Conservation (phyloP, 2,888 invertebrate genomes). For the Hylaea fasciaria region DNA sequence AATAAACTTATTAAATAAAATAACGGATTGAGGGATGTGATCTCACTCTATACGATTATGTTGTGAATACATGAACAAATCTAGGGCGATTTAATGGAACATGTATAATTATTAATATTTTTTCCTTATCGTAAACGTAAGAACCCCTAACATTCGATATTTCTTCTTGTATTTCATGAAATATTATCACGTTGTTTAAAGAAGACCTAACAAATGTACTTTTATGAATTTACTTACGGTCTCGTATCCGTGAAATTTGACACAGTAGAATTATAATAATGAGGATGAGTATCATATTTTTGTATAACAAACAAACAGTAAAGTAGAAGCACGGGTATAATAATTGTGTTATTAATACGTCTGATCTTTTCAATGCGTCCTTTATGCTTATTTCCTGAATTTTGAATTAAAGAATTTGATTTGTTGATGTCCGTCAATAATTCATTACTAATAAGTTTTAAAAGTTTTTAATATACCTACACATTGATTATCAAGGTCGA, state of each 20-base stretch:
- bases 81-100: too few relatives aligned
- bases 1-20: too few relatives aligned
- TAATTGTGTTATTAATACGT: slow-evolving; percentile 1
- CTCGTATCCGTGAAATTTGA: slow-evolving; percentile 61
- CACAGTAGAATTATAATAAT: slow-evolving; percentile 58
- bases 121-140: slow-evolving; percentile 41
- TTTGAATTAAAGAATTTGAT: too few relatives aligned
- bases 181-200: slow-evolving; percentile 69
- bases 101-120: slow-evolving; percentile 34
- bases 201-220: slow-evolving; percentile 71
- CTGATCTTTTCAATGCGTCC: slow-evolving; percentile 7
- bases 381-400: neutral
- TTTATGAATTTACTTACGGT: slow-evolving; percentile 61
- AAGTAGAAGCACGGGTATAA: neutral
- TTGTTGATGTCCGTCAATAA: too few relatives aligned
- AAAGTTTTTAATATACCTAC: too few relatives aligned
- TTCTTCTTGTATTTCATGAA: slow-evolving; percentile 62
- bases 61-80: slow-evolving; percentile 19
- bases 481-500: too few relatives aligned
- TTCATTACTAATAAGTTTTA: too few relatives aligned
- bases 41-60: slow-evolving; percentile 2
- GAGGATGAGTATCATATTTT: slow-evolving; percentile 38
- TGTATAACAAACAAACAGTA: slow-evolving; percentile 15
- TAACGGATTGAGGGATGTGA: too few relatives aligned
- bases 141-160: slow-evolving; percentile 56